phyloP scores from a whole-genome alignment of 2,797 vertebrate species.

The Pseudomugil gertrudae region DNA sequence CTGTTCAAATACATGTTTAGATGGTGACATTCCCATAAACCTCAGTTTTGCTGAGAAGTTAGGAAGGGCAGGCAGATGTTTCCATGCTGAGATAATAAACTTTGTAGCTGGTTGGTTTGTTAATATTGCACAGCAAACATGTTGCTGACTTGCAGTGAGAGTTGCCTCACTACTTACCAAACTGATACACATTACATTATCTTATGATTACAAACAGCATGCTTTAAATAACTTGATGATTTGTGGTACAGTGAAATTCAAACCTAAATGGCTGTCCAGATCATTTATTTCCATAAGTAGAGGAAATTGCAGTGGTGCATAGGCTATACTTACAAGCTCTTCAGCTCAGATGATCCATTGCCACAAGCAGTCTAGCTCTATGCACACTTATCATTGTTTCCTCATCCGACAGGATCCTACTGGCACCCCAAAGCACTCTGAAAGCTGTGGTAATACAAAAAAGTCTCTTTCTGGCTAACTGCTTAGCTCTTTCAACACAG shows the following conservation, averaged over 20 bases:
- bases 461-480: constrained; percentile 34
- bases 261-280: constrained; percentile 5
- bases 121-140: not conserved
- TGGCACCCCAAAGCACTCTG: not conserved
- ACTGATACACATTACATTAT: not conserved
- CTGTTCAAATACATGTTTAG: not conserved
- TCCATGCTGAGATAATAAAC: not conserved
- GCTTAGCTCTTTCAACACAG: constrained; percentile 26
- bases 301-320: constrained; percentile 31
- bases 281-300: constrained; percentile 64
- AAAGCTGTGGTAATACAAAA: constrained; percentile 9
- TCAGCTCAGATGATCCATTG: constrained; percentile 32
- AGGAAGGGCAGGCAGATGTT: not conserved
- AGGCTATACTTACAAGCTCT: constrained; percentile 31
- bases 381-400: constrained; percentile 37
- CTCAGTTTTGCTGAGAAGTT: not conserved
- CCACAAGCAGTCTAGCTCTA: constrained; percentile 7
- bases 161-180: not conserved
- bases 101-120: not conserved
- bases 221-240: not conserved
- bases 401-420: constrained; percentile 31
- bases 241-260: not conserved
- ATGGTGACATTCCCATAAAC: not conserved
- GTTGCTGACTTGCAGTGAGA: not conserved
- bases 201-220: not conserved